Evolutionary conservation across 2,797 vertebrate genomes (phyloP).

Genomic region (Tarsius wallacei): DNA sequence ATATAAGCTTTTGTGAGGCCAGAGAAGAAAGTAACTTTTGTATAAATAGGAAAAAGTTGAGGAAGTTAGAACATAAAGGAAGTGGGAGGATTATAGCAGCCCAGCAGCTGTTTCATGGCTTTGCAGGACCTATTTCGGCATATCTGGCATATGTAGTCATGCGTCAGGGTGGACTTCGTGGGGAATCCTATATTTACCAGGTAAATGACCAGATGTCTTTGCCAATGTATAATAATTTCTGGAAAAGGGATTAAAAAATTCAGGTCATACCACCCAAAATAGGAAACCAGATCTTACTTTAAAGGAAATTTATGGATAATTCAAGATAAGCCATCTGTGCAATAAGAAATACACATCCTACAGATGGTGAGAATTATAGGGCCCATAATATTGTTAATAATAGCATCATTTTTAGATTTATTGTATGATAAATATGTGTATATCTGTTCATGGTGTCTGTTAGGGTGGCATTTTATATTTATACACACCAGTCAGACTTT

Average conservation of each 20-base stretch:
- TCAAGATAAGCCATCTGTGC: slow-evolving; percentile 85
- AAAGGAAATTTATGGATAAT: slow-evolving; percentile 82
- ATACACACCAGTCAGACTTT: background rate
- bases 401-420: slow-evolving; percentile 73
- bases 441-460: background rate
- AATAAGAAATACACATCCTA: slow-evolving; percentile 75
- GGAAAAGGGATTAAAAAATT: slow-evolving; percentile 64
- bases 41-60: slow-evolving; percentile 3
- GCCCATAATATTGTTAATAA: slow-evolving; percentile 77
- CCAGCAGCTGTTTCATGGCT: background rate
- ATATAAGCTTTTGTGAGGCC: background rate
- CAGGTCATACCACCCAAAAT: slow-evolving; percentile 67
- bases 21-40: slow-evolving; percentile 37
- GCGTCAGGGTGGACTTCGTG: background rate
- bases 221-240: slow-evolving; percentile 67
- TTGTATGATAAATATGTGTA: slow-evolving; percentile 57
- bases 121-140: slow-evolving; percentile 21
- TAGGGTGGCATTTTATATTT: slow-evolving; percentile 12
- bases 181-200: slow-evolving; percentile 78
- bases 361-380: slow-evolving; percentile 80
- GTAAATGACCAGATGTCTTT: slow-evolving; percentile 82
- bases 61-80: slow-evolving; percentile 16
- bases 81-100: background rate
- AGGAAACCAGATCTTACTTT: slow-evolving; percentile 68
- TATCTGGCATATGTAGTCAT: slow-evolving; percentile 39